Conservation (phyloP, 2,797 vertebrate species). For the Hypotaenidia philippensis region DNA sequence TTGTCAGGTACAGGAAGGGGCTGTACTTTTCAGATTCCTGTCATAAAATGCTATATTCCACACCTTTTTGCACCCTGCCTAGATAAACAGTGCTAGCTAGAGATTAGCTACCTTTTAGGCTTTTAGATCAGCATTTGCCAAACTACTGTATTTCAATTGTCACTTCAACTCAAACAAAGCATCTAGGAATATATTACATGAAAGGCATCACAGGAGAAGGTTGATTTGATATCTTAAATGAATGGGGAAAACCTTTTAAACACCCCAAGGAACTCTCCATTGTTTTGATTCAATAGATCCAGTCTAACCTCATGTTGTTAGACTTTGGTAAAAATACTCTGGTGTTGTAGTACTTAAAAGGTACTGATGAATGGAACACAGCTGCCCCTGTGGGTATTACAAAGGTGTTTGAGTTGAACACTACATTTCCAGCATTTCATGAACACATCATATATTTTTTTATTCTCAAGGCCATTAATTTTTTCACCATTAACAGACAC, state of each 20-base stretch:
- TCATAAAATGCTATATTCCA: not conserved
- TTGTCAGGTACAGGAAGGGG: not conserved
- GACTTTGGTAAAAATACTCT: not conserved
- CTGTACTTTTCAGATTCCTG: not conserved
- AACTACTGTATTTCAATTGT: not conserved
- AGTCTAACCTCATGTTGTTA: not conserved
- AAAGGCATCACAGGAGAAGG: not conserved
- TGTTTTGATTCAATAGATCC: not conserved
- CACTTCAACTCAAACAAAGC: not conserved
- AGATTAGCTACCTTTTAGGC: not conserved
- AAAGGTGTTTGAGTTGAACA: not conserved
- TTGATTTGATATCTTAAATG: not conserved
- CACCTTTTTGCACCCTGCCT: not conserved
- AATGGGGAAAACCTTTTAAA: not conserved
- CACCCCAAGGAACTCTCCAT: not conserved
- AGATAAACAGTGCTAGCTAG: not conserved
- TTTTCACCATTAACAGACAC: not conserved
- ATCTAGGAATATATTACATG: not conserved
- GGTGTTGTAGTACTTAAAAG: not conserved
- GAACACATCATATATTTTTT: not conserved
- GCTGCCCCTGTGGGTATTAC: not conserved
- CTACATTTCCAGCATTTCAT: not conserved
- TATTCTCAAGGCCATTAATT: not conserved
- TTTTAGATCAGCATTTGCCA: not conserved
- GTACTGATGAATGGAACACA: not conserved